Evolutionary conservation across 2,113 vertebrate species (phyloP), one percentile per base, ranked within the genome.

Genomic region (Dunckerocampus dactyliophorus): DNA sequence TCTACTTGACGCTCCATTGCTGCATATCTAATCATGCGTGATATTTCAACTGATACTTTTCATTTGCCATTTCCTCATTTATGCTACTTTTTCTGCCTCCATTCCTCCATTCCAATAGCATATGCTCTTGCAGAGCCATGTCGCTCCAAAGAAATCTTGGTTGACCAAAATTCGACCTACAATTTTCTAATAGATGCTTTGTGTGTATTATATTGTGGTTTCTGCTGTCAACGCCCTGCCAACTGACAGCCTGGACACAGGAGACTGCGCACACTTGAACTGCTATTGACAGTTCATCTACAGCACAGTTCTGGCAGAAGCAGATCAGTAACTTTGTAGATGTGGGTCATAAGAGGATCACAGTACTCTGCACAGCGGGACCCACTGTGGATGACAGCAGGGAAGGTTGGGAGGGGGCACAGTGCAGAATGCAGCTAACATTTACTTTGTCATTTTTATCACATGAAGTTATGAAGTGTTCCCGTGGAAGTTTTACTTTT

Each of bases 21-120:
- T 19, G 55, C 54, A 59, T 46, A 52, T 7, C 11, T 37, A 6
- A 9, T 28, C n/a, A 74, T 47, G 60, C n/a, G 49, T 72, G 69
- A 65, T 52, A 51, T 71, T 72, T n/a, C n/a, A n/a, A n/a, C 15
- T 67, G 73, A 71, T 65, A 47, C 60, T 47, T 47, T 72, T 74
- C 39, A 59, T 78, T 77, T 67, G 28, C 67, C 28, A 6, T 20
- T 24, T 50, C 59, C 49, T 75, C 71, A 60, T 67, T 61, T 46
- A 62, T 63, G 46, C 63, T 55, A 56, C 24, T 13, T 4, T 65
- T 76, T 63, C 39, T 14, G 13, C 39, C 10, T 28, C n/a, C n/a
- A n/a, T n/a, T n/a, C n/a, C 24, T 28, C 3, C 2, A 28, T 28
- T 28, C 24, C 24, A 28, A 28, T 28, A 3, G 24, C 24, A 5